Evolutionary conservation across 2,797 vertebrate genomes (phyloP).

Genomic region (Danio kyathit): DNA sequence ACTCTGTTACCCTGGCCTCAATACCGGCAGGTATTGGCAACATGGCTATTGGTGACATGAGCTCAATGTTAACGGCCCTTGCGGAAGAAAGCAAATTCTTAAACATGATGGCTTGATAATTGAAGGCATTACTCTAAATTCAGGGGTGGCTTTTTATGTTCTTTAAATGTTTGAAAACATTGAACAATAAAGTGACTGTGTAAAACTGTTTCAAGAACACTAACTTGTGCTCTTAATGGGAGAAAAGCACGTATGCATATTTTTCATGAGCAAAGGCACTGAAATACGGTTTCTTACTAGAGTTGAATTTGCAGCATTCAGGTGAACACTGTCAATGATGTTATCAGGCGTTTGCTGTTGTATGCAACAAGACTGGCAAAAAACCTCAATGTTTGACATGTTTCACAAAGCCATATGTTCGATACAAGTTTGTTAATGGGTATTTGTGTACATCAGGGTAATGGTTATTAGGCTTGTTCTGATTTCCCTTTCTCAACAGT

Average conservation of each 20-base stretch:
- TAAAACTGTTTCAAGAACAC: conserved; percentile 27
- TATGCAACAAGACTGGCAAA: conserved; percentile 68
- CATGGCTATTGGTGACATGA: conserved; percentile 99
- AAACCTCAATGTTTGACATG: conserved; percentile 63
- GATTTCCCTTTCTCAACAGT: conserved; percentile 67
- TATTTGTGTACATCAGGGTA: conserved; percentile 66
- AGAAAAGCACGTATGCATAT: conserved; percentile 47
- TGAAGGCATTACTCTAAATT: not conserved
- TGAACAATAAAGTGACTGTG: conserved; percentile 3
- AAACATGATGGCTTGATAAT: conserved; percentile 92
- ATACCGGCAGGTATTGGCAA: conserved; percentile 93
- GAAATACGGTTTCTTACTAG: conserved; percentile 68
- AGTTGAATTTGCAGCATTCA: conserved; percentile 60
- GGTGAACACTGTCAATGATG: conserved; percentile 23
- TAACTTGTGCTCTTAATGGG: conserved; percentile 36
- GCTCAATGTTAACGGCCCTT: conserved; percentile 96
- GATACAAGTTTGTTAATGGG: conserved; percentile 52
- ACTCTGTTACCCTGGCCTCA: conserved; percentile 90
- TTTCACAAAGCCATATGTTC: conserved; percentile 80
- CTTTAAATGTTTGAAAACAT: conserved; percentile 15
- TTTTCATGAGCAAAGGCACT: conserved; percentile 73
- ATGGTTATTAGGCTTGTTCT: conserved; percentile 67
- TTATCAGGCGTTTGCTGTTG: conserved; percentile 50
- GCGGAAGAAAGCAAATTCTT: conserved; percentile 98
- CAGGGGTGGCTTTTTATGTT: conserved; percentile 9